Evolutionary conservation across 2,888 invertebrate genomes (phyloP).

Genomic region (Trisateles emortualis): DNA sequence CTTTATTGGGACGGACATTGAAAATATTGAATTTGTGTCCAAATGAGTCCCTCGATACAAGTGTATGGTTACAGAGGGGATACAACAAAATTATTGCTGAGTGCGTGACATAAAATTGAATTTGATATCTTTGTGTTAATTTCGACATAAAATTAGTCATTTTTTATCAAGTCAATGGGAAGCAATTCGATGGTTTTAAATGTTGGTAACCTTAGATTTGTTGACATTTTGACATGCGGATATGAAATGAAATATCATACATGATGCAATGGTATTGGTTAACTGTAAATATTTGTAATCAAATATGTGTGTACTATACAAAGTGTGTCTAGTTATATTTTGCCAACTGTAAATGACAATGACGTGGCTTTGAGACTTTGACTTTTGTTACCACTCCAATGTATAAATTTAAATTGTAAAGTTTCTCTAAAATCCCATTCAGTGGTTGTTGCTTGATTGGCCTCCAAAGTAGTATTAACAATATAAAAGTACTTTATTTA

Average conservation of each 20-base stretch:
- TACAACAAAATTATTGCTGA: conserved; percentile 46
- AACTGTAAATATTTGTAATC: neutral
- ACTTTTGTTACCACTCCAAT: too few species aligned
- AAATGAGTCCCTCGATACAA: conserved; percentile 49
- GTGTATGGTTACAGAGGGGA: conserved; percentile 59
- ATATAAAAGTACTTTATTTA: neutral
- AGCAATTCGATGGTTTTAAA: conserved; percentile 7
- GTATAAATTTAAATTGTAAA: too few species aligned
- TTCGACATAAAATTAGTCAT: conserved; percentile 29
- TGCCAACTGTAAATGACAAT: too few species aligned
- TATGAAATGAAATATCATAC: neutral
- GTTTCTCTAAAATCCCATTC: too few species aligned
- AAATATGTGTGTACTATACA: too few species aligned
- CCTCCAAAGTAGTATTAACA: neutral
- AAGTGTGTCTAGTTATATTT: too few species aligned
- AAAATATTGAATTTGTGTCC: conserved; percentile 58
- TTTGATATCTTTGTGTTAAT: conserved; percentile 47
- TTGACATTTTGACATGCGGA: conserved; percentile 1
- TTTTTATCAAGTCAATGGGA: conserved; percentile 8
- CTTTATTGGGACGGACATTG: conserved; percentile 47
- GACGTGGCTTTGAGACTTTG: too few species aligned
- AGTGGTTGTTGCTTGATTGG: too few species aligned
- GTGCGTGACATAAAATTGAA: conserved; percentile 43
- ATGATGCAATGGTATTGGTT: neutral
- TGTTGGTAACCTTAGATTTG: conserved; percentile 12